Conservation (phyloP, 2,888 invertebrate genomes). For the Apotomis capreana region DNA sequence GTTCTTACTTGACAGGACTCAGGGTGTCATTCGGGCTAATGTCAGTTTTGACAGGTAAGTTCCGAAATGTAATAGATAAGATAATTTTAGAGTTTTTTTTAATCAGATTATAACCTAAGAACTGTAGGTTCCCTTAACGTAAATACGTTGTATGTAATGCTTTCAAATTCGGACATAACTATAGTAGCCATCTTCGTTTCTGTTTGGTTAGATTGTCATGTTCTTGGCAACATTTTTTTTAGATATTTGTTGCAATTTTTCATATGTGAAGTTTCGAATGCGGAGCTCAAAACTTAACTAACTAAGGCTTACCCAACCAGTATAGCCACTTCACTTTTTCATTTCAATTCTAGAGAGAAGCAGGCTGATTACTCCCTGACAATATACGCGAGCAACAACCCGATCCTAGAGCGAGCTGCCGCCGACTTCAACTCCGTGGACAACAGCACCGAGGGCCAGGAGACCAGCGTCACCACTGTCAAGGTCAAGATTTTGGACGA, state of each 20-base stretch:
- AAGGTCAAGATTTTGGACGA: constrained; percentile 89
- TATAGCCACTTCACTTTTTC: not conserved
- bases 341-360: constrained; percentile 83
- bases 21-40: constrained; percentile 91
- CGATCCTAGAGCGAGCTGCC: constrained; percentile 85
- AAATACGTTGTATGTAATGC: too few species aligned
- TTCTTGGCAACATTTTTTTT: too few species aligned
- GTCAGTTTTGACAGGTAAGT: constrained; percentile 88
- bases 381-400: constrained; percentile 92
- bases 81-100: too few species aligned
- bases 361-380: constrained; percentile 89
- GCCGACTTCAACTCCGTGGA: constrained; percentile 70
- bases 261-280: too few species aligned
- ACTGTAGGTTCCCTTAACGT: too few species aligned
- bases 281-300: too few species aligned
- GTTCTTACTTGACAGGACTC: constrained; percentile 91
- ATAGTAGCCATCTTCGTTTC: too few species aligned
- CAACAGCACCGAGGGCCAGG: constrained; percentile 74
- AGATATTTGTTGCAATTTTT: too few species aligned
- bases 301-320: too few species aligned
- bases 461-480: constrained; percentile 88
- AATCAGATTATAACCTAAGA: too few species aligned
- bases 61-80: not conserved
- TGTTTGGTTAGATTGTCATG: too few species aligned
- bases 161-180: too few species aligned